Conservation (phyloP, 2,113 vertebrate genomes). For the Eubucco bourcierii region DNA sequence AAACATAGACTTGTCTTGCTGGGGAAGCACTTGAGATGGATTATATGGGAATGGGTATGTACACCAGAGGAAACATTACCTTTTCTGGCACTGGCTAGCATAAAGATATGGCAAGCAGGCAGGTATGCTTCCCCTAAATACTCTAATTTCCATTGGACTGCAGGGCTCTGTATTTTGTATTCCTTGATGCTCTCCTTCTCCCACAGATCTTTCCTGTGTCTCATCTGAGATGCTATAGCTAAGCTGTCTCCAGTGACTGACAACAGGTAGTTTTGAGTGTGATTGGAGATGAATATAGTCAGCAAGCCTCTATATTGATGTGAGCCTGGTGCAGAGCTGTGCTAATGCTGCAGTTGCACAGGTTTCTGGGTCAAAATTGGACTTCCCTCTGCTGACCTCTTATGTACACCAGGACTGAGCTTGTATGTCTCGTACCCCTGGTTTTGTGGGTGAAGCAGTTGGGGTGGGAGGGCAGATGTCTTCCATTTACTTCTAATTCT, state of each 20-base stretch:
- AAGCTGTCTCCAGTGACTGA: not conserved
- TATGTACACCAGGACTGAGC: not conserved
- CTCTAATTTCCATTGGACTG: not conserved
- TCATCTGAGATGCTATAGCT: not conserved
- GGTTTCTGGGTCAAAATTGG: not conserved
- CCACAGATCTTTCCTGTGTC: not conserved
- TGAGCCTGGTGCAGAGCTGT: not conserved
- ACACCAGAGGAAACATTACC: not conserved
- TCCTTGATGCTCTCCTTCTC: not conserved
- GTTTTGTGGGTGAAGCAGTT: not conserved
- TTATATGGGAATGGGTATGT: not conserved
- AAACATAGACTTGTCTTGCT: not conserved
- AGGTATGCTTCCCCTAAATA: not conserved
- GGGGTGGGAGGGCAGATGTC: not conserved
- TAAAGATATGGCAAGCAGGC: not conserved
- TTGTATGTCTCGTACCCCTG: not conserved
- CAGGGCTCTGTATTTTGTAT: not conserved
- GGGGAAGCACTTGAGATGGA: not conserved
- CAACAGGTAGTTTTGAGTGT: not conserved
- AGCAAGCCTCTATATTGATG: not conserved
- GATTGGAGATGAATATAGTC: not conserved
- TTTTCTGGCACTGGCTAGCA: not conserved
- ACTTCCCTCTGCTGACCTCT: not conserved
- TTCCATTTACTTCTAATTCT: not conserved
- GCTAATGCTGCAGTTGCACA: not conserved